A percentile compares a stretch with the other conserved stretches of the same genome.
These are phyloP conservation scores for Luscinia megarhynchos DNA, from an alignment of 2,797 vertebrate species.

Conservation along the genomic window DNA sequence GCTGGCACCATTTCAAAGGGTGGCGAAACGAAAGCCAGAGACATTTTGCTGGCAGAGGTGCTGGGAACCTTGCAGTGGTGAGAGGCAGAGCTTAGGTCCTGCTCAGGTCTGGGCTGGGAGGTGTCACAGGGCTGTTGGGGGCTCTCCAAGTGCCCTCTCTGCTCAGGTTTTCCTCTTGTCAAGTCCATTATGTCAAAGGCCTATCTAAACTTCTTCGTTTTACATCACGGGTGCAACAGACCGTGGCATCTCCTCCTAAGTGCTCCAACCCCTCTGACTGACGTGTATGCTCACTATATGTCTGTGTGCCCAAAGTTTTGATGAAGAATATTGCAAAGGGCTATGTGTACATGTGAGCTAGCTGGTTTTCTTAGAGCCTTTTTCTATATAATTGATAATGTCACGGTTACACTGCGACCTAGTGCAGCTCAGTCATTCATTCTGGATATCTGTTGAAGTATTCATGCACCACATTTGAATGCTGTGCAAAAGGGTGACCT, in stretches of 20 bases:
- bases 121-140: background rate
- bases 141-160: background rate
- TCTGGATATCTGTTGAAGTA: background rate
- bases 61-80: accelerated
- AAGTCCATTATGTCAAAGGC: constrained; percentile 28
- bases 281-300: background rate
- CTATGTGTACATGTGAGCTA: background rate
- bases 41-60: accelerated
- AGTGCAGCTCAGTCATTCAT: background rate
- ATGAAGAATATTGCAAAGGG: background rate
- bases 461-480: background rate
- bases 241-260: background rate
- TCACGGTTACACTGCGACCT: background rate
- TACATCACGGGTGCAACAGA: background rate
- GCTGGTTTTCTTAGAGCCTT: background rate
- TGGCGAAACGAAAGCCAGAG: accelerated
- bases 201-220: background rate
- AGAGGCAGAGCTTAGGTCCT: background rate
- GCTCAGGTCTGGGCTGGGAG: background rate
- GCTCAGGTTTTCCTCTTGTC: background rate
- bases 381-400: background rate
- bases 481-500: background rate
- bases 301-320: background rate
- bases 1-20: background rate
- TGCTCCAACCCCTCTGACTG: constrained; percentile 17